A percentile compares a stretch with the other conserved stretches of the same genome.
These are phyloP conservation scores for Centropus unirufus DNA, from an alignment of 2,113 vertebrate genomes.

Conservation along the genomic window DNA sequence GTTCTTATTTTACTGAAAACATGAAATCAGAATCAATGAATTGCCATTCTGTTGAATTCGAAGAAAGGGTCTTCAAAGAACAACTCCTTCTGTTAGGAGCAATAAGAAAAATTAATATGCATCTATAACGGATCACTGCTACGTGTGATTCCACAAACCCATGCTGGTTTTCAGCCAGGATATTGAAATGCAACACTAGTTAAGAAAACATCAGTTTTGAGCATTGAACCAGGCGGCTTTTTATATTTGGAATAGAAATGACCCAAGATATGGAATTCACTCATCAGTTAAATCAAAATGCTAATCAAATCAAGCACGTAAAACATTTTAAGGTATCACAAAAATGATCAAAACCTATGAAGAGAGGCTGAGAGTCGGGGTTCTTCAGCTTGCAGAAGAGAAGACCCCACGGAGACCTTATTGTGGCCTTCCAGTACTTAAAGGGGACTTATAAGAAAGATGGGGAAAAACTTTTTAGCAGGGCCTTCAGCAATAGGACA, in stretches of 20 bases:
- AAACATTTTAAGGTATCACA: neutral
- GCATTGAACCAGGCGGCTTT: neutral
- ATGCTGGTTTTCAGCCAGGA: neutral
- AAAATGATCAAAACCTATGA: too few species aligned
- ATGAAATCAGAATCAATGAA: neutral
- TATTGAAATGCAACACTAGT: neutral
- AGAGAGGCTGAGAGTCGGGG: too few species aligned
- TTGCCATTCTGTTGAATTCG: neutral
- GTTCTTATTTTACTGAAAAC: neutral
- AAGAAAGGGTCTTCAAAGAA: neutral
- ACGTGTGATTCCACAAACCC: neutral
- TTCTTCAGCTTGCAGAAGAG: too few species aligned
- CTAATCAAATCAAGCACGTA: neutral
- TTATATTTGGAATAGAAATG: neutral
- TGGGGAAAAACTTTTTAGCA: too few species aligned
- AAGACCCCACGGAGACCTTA: too few species aligned
- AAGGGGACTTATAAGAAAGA: too few species aligned
- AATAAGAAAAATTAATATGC: neutral
- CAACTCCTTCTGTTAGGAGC: neutral
- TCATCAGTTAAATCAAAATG: neutral
- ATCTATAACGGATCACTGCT: neutral
- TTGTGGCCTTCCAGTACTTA: too few species aligned
- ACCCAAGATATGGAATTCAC: neutral
- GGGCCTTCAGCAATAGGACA: too few species aligned
- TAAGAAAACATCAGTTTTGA: neutral